Percentiles rank a stretch among this genome's conserved stretches.
Evolutionary conservation across 2,797 vertebrate species (phyloP).

Genomic region (Phrynocephalus forsythii): DNA sequence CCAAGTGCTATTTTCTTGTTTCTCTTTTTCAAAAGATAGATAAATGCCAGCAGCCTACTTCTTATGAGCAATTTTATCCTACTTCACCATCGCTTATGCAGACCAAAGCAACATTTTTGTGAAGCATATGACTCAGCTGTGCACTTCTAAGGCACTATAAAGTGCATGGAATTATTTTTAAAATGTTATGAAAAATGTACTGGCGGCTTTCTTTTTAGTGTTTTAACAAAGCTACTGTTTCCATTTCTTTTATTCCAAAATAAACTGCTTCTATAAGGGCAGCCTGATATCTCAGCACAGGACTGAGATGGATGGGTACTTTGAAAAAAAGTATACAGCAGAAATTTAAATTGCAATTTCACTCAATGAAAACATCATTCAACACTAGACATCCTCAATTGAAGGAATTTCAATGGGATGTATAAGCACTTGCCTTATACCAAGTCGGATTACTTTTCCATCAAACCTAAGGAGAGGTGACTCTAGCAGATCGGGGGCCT

Average conservation of each 20-base stretch:
- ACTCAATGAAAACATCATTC: constrained; percentile 19
- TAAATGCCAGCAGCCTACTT: constrained; percentile 46
- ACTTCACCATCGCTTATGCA: constrained; percentile 47
- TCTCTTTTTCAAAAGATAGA: constrained; percentile 25
- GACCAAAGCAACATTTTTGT: constrained; percentile 62
- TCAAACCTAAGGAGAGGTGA: neutral
- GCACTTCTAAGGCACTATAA: constrained; percentile 58
- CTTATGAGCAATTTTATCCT: constrained; percentile 59
- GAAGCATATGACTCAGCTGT: constrained; percentile 61
- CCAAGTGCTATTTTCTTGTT: constrained; percentile 32
- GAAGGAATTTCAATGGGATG: neutral
- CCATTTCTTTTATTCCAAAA: constrained; percentile 68
- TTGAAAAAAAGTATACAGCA: constrained; percentile 47
- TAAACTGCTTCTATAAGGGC: constrained; percentile 49
- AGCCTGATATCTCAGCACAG: constrained; percentile 57
- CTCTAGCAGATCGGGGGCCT: neutral
- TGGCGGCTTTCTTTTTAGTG: constrained; percentile 61
- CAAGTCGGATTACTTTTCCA: neutral
- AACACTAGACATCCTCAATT: neutral
- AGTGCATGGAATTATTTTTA: constrained; percentile 66
- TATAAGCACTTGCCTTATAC: neutral
- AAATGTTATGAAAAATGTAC: constrained; percentile 69
- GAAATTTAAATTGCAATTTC: constrained; percentile 39
- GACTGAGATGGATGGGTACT: constrained; percentile 46
- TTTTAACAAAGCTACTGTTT: constrained; percentile 67